Conservation (phyloP, 2,888 invertebrate genomes). For the Meta bourneti region DNA sequence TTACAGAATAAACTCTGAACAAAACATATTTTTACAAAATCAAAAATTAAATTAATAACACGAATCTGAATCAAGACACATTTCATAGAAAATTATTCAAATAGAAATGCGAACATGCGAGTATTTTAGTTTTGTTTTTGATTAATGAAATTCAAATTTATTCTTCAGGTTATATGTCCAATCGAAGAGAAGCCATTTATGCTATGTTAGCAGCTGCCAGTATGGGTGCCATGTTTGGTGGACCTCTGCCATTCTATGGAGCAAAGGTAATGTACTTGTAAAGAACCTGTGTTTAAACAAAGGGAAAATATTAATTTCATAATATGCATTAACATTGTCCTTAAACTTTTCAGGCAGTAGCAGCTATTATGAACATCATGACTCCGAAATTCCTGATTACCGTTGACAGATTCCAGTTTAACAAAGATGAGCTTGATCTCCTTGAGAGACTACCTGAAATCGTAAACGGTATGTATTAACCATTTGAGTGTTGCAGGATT, state of each 20-base stretch:
- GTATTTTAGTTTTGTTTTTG: too few relatives aligned
- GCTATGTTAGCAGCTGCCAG: constrained; percentile 71
- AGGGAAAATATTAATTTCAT: neutral
- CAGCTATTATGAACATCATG: constrained; percentile 70
- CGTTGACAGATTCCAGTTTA: constrained; percentile 68
- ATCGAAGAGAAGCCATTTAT: constrained; percentile 69
- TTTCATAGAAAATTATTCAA: too few relatives aligned
- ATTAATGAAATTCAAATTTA: too few relatives aligned
- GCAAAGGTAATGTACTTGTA: constrained; percentile 49
- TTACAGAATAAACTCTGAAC: too few relatives aligned
- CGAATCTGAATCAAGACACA: too few relatives aligned
- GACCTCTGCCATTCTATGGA: constrained; percentile 71
- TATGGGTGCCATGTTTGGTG: constrained; percentile 72
- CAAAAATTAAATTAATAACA: too few relatives aligned
- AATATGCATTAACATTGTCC: neutral
- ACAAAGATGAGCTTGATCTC: constrained; percentile 56
- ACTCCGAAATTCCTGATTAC: constrained; percentile 69
- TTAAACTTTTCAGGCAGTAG: constrained; percentile 44
- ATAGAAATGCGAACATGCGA: too few relatives aligned
- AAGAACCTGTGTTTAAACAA: neutral
- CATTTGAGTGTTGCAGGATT: too few relatives aligned
- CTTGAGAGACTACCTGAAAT: constrained; percentile 69
- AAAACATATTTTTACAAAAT: too few relatives aligned
- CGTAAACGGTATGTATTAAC: constrained; percentile 31
- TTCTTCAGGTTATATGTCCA: constrained; percentile 72